phyloP scores from a whole-genome alignment of 2,888 invertebrate genomes.

The Drosophila multiciliata region DNA sequence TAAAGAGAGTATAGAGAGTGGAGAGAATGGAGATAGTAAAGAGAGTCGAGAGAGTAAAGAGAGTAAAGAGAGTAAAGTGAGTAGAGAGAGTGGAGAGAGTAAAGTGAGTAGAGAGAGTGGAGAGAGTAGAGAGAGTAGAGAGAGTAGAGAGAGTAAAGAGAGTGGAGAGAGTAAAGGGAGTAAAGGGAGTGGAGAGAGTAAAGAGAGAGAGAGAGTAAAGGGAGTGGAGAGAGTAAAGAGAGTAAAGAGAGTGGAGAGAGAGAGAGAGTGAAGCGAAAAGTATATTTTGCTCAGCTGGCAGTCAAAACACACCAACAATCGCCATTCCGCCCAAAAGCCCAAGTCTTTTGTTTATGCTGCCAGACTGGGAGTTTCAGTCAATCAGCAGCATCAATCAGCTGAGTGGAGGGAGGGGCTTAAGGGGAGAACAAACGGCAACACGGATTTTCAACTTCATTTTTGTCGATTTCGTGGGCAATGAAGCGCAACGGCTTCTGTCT shows the following conservation, averaged over 20 bases:
- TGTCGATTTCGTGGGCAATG: slow-evolving; percentile 75
- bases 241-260: neutral
- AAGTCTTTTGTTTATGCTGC: slow-evolving; percentile 36
- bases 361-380: slow-evolving; percentile 41
- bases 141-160: too few relatives aligned
- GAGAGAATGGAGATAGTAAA: too few relatives aligned
- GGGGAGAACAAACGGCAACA: slow-evolving; percentile 38
- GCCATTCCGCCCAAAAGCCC: neutral
- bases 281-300: slow-evolving; percentile 39
- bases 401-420: neutral
- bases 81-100: too few relatives aligned
- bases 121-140: too few relatives aligned
- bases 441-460: slow-evolving; percentile 74
- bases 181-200: too few relatives aligned
- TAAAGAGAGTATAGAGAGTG: too few relatives aligned
- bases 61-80: too few relatives aligned
- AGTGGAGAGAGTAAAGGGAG: too few relatives aligned
- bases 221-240: too few relatives aligned
- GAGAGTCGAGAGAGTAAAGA: too few relatives aligned
- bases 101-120: too few relatives aligned
- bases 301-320: slow-evolving; percentile 1
- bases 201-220: too few relatives aligned
- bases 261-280: neutral
- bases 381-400: slow-evolving; percentile 61
- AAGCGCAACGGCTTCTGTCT: slow-evolving; percentile 59